Percentiles rank a stretch among this genome's conserved stretches.
Evolutionary conservation across 2,797 vertebrate genomes (phyloP).

Genomic region (Anomalospiza imberbis): DNA sequence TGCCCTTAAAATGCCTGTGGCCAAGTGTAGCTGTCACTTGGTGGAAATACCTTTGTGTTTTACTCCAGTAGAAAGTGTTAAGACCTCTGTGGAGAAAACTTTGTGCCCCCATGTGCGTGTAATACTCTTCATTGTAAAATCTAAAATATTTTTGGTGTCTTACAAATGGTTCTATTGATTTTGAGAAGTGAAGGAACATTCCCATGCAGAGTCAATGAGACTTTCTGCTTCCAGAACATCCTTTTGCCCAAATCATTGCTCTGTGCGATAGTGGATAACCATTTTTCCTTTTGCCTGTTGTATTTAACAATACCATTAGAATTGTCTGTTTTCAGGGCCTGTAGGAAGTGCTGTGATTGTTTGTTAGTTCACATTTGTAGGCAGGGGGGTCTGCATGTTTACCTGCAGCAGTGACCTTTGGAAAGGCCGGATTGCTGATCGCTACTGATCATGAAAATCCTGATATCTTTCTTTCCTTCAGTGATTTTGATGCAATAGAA

Average conservation of each 20-base stretch:
- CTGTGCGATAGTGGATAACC: too few species aligned
- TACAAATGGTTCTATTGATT: not conserved
- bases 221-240: not conserved
- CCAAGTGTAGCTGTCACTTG: not conserved
- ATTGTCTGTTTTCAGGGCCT: not conserved
- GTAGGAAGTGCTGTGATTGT: not conserved
- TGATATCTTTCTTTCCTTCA: not conserved
- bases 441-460: not conserved
- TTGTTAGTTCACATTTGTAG: not conserved
- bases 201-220: rapidly evolving
- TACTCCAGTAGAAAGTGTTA: not conserved
- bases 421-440: not conserved
- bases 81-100: not conserved
- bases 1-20: not conserved
- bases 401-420: not conserved
- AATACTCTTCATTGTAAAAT: not conserved
- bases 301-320: not conserved
- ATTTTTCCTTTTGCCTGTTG: rapidly evolving
- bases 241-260: not conserved
- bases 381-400: not conserved
- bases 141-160: not conserved
- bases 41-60: not conserved
- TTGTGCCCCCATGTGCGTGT: not conserved
- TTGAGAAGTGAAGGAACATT: not conserved
- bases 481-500: not conserved